phyloP scores from a whole-genome alignment of 2,113 vertebrate genomes.

The Phyllostomus hastatus region DNA sequence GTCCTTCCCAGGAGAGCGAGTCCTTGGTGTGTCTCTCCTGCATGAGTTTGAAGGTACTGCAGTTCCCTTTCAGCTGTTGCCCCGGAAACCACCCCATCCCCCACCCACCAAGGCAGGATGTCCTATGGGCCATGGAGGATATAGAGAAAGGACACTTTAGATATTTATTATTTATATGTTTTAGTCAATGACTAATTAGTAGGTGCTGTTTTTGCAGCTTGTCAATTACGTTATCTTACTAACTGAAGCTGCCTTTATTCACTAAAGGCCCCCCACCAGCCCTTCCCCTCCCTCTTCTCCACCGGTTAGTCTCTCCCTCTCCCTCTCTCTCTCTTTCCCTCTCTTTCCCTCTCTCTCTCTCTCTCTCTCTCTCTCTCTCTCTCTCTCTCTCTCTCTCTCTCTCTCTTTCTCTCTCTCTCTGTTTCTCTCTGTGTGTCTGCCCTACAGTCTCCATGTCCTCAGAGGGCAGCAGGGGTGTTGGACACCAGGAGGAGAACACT shows the following conservation, averaged over 20 bases:
- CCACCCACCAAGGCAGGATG: conserved; percentile 46
- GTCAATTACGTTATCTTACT: conserved; percentile 91
- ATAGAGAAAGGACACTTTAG: conserved; percentile 81
- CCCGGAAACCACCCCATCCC: neutral
- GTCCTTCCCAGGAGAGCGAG: neutral
- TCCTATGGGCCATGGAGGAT: conserved; percentile 72
- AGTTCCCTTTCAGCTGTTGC: conserved; percentile 81
- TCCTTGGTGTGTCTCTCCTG: neutral
- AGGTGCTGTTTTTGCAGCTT: conserved; percentile 97
- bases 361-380: neutral
- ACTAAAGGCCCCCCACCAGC: conserved; percentile 86
- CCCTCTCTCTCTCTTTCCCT: neutral
- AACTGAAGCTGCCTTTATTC: conserved; percentile 97
- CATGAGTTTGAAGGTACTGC: conserved; percentile 69
- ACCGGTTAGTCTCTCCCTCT: neutral
- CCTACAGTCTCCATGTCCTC: neutral
- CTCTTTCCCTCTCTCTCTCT: too few relatives aligned
- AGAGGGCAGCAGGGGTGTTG: neutral
- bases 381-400: neutral
- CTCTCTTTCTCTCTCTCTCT: too few relatives aligned
- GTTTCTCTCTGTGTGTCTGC: neutral
- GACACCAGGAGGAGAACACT: neutral
- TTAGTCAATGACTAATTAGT: conserved; percentile 99
- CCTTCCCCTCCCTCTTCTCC: neutral
- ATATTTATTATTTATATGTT: conserved; percentile 98